Evolutionary conservation across 2,113 vertebrate species (phyloP).

Genomic region (Microtus ochrogaster): DNA sequence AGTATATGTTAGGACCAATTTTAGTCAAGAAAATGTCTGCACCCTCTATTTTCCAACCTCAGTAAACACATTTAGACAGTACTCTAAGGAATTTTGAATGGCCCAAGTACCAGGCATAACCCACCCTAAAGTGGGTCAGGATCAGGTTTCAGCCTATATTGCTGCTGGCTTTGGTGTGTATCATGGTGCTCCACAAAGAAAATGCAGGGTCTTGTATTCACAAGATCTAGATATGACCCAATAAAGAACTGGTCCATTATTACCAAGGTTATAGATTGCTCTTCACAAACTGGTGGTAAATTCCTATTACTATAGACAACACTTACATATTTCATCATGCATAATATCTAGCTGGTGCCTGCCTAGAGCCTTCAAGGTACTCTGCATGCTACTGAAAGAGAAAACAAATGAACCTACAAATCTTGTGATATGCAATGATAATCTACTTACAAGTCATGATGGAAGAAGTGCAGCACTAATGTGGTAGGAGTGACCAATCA

Average conservation of each 20-base stretch:
- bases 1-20: not conserved
- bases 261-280: not conserved
- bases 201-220: not conserved
- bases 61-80: not conserved
- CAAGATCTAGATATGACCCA: not conserved
- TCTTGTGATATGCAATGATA: not conserved
- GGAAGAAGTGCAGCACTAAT: not conserved
- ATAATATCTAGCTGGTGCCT: not conserved
- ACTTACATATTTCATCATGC: not conserved
- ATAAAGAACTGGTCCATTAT: not conserved
- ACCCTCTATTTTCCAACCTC: not conserved
- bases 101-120: not conserved
- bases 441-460: not conserved
- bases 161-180: not conserved
- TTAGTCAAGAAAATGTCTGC: not conserved
- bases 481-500: too few species aligned
- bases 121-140: not conserved
- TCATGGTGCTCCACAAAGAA: too few species aligned
- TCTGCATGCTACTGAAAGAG: not conserved
- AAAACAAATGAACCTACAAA: not conserved
- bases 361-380: not conserved
- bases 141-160: not conserved
- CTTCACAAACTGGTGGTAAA: not conserved
- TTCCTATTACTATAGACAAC: not conserved
- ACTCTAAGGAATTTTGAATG: not conserved